Base-by-base conservation (phyloP, 2,888 invertebrate species). In the Laspeyria flexula region DNA sequence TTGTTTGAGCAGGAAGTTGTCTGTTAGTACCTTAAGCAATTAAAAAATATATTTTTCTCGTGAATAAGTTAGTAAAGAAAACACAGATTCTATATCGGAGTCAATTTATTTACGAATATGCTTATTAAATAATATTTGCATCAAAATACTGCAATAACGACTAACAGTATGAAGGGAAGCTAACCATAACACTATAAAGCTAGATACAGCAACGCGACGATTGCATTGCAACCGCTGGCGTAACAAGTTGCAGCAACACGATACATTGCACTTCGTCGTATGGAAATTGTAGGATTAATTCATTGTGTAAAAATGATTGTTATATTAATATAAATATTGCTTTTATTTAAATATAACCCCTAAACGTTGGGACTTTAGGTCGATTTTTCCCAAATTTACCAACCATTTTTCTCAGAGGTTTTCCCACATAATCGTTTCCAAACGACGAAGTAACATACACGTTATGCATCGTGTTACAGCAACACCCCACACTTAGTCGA, bases 51-150 rank as follows among this genome's bases (percentile, higher is more conserved):
- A 21, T 37, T 16, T 27, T 13, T 11, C 34, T 29, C n/a, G 23
- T 29, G 30, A 37, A 38, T 23, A 34, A 11, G 25, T 12, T 9
- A 10, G 7, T 1, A 52, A 68, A 50, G 75, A 86, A 83, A 86
- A 80, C 67, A 75, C 59, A 60, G 68, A 60, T 57, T 77, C 81
- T 88, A 87, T 88, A 88, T 90, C 83, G 81, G 88, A 90, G 88
- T 92, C 90, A 90, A 90, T 91, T 90, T 92, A 91, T 91, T 90
- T 90, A 91, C 77, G 87, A 90, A 88, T 90, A 92, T 87, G 86
- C 88, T 90, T 90, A 89, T 83, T 80, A 83, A 89, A 88, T 88
- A 86, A 90, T 90, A 90, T 91, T 90, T 90, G 89, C 92, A 90
- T 90, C 86, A 85, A 88, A 90, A 90, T 89, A 90, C 90, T 90